Evolutionary conservation across 2,797 vertebrate species (phyloP).

Genomic region (Muraenolepis orangiensis): DNA sequence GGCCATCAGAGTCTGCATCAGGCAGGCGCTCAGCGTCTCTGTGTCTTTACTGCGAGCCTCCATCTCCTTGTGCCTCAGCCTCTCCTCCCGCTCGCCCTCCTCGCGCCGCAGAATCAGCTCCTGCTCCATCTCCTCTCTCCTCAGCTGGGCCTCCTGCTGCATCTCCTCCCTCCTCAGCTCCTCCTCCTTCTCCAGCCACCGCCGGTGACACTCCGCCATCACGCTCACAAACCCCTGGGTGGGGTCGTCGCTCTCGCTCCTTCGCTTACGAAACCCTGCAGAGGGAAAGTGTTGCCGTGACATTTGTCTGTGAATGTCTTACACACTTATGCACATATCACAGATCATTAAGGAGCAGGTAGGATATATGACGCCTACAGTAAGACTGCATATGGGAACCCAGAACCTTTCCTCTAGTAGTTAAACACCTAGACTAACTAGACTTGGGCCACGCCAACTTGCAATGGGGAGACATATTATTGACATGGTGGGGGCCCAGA

Average conservation of each 20-base stretch:
- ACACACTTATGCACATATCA: not conserved
- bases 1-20: not conserved
- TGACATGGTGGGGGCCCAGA: too few species aligned
- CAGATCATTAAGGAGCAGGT: not conserved
- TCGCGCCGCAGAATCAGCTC: conserved; percentile 11
- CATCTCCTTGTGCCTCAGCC: conserved; percentile 16
- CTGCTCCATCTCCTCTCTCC: conserved; percentile 22
- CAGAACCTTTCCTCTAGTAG: not conserved
- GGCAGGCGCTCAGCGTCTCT: conserved; percentile 3
- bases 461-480: not conserved
- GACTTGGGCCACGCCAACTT: not conserved
- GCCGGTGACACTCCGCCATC: conserved; percentile 14
- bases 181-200: conserved; percentile 23
- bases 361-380: not conserved
- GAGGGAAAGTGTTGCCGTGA: not conserved
- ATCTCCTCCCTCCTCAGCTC: conserved; percentile 14
- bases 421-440: not conserved
- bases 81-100: conserved; percentile 18
- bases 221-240: conserved; percentile 10
- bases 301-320: not conserved
- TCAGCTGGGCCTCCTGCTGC: conserved; percentile 13
- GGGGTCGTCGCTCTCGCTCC: not conserved
- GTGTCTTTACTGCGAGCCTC: conserved; percentile 14
- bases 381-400: not conserved
- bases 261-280: conserved; percentile 4